Evolutionary conservation across 2,113 vertebrate genomes (phyloP).

Genomic region (Alouatta palliata): DNA sequence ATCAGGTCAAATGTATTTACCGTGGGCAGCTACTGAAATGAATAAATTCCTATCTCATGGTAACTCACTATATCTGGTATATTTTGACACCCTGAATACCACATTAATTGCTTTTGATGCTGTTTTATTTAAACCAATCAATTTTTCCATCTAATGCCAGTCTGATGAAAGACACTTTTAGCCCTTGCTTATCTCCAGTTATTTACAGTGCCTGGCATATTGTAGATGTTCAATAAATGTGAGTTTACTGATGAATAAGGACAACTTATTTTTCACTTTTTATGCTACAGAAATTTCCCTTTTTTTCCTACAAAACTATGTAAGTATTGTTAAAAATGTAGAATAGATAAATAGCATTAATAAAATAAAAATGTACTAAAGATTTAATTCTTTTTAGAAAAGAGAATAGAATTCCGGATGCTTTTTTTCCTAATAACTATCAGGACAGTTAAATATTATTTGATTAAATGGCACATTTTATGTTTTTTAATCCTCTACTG

Average conservation of each 20-base stretch:
- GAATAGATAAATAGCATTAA: not conserved
- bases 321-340: not conserved
- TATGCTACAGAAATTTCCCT: not conserved
- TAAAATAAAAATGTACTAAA: not conserved
- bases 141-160: not conserved
- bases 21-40: not conserved
- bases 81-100: not conserved
- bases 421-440: not conserved
- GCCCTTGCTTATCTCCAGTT: not conserved
- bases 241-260: not conserved
- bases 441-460: not conserved
- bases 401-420: not conserved
- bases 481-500: not conserved
- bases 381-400: not conserved
- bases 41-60: not conserved
- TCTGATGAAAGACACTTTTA: not conserved
- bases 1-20: not conserved
- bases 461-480: not conserved
- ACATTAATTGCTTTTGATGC: not conserved
- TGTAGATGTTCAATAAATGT: not conserved
- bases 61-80: not conserved
- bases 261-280: not conserved
- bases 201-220: not conserved
- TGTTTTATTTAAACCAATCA: conserved; percentile 9
- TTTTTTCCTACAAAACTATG: not conserved